Conservation (phyloP, 2,113 vertebrate species). For the Numenius arquata region DNA sequence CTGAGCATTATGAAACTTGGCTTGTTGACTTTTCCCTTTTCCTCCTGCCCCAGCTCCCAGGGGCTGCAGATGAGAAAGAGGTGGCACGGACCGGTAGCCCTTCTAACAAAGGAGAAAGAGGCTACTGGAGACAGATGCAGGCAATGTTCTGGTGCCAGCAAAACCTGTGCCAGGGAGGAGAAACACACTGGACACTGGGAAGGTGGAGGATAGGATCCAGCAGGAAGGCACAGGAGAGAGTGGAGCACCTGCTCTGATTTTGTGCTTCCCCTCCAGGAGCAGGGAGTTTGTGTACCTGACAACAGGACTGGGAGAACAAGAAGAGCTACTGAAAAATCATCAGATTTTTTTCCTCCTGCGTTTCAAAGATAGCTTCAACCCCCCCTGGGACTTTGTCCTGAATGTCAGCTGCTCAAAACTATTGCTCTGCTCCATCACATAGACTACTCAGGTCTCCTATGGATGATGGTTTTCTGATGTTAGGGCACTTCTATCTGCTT, state of each 20-base stretch:
- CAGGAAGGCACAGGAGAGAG: not conserved
- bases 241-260: not conserved
- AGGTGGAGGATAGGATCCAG: not conserved
- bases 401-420: not conserved
- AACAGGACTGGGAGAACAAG: not conserved
- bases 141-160: not conserved
- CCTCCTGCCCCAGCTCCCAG: not conserved
- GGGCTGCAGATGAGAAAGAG: not conserved
- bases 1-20: not conserved
- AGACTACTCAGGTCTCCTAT: not conserved
- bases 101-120: not conserved
- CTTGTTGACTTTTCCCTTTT: not conserved
- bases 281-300: not conserved
- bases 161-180: not conserved
- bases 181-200: not conserved
- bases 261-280: not conserved
- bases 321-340: not conserved
- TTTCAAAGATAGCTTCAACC: not conserved
- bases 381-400: not conserved
- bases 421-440: not conserved
- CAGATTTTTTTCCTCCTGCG: not conserved
- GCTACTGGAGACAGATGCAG: not conserved
- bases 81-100: accelerated
- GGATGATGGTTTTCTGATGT: not conserved
- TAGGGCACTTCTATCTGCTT: not conserved